Evolutionary conservation across 2,888 invertebrate species (phyloP).

Genomic region (Zaprionus bogoriensis): DNA sequence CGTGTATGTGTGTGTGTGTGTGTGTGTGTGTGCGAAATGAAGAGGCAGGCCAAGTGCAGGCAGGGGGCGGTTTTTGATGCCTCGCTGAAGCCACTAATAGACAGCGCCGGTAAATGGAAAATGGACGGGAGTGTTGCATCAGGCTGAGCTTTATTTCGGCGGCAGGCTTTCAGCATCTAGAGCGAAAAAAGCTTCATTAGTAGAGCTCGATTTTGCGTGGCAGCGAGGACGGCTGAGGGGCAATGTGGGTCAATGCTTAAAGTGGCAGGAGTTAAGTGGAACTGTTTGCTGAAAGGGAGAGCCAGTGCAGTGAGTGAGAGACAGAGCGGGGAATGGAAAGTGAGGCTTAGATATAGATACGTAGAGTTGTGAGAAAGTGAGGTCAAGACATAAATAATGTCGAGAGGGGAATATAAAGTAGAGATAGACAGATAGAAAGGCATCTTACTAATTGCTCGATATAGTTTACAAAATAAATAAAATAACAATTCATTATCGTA

Average conservation of each 20-base stretch:
- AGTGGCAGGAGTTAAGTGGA: neutral
- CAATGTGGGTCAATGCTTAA: conserved; percentile 23
- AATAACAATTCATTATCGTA: no score
- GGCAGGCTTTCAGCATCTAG: conserved; percentile 14
- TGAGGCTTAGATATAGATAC: no score
- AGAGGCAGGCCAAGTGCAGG: neutral
- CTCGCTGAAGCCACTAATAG: conserved; percentile 40
- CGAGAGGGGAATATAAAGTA: no score
- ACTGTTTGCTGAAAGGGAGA: neutral
- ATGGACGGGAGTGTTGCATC: neutral
- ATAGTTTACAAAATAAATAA: no score
- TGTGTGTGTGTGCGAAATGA: neutral
- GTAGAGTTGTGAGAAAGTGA: no score
- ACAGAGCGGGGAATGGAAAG: no score
- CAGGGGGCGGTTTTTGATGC: conserved; percentile 13
- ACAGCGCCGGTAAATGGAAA: conserved; percentile 22
- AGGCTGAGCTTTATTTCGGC: conserved; percentile 6
- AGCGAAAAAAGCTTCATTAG: conserved; percentile 36
- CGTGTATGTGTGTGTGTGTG: conserved; percentile 8
- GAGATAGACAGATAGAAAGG: no score
- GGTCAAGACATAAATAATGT: no score
- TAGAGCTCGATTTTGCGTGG: conserved; percentile 11
- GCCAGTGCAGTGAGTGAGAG: neutral
- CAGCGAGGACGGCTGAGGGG: neutral
- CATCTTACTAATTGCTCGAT: no score